Evolutionary conservation across 2,113 vertebrate species (phyloP).

Genomic region (Monopterus albus): DNA sequence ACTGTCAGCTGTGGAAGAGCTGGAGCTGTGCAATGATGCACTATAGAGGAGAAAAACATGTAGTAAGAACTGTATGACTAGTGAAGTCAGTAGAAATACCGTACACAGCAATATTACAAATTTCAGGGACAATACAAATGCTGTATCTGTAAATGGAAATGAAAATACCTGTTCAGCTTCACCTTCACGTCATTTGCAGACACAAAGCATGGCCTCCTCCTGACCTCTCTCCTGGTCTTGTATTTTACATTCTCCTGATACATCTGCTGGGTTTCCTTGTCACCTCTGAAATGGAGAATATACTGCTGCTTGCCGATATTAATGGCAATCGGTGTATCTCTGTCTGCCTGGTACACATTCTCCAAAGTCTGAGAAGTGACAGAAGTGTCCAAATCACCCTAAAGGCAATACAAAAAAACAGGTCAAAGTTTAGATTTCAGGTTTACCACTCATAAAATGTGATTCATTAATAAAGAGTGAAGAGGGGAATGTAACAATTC

Average conservation of each 20-base stretch:
- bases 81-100: background rate
- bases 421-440: background rate
- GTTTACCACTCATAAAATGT: too few relatives aligned
- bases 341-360: conserved; percentile 68
- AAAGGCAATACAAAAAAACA: conserved; percentile 1
- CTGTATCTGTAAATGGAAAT: background rate
- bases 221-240: conserved; percentile 82
- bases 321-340: conserved; percentile 59
- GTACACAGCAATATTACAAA: background rate
- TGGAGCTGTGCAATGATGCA: conserved; percentile 35
- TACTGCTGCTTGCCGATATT: conserved; percentile 58
- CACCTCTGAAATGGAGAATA: conserved; percentile 64
- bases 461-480: too few relatives aligned
- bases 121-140: background rate
- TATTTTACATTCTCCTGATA: conserved; percentile 83
- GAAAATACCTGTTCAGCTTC: conserved; percentile 71
- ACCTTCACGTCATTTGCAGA: conserved; percentile 85
- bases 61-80: background rate
- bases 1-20: conserved; percentile 47
- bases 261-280: conserved; percentile 75
- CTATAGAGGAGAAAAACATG: conserved; percentile 2
- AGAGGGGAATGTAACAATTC: background rate
- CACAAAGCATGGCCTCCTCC: conserved; percentile 89
- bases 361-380: conserved; percentile 74
- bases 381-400: conserved; percentile 52